Evolutionary conservation across 35 echinoderm and acorn worm species (phyloP), one percentile per base, ranked within the genome.

Genomic region (Acanthaster planci): DNA sequence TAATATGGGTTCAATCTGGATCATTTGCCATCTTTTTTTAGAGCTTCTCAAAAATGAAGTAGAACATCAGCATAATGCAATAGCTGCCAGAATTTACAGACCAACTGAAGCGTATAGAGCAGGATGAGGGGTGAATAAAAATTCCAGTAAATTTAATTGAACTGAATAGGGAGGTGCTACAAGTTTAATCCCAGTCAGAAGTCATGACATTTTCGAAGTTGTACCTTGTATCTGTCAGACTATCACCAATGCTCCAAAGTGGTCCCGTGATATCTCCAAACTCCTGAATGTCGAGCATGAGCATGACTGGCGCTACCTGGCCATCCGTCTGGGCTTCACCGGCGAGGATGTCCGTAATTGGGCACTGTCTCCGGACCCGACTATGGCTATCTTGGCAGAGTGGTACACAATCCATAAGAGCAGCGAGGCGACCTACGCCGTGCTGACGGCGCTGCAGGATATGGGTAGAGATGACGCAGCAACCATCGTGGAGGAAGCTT

Each of bases 371-470:
- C 92, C 92, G 31, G 96, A 99, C 76, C 96, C 96, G 4, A 94
- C 96, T 10, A 94, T 99, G 96, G 88, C 92, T 8, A 82, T 99
- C 29, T 64, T 99, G 9, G 92, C 91, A 2, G 96, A 99, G 60
- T 99, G 96, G 96, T 99, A 99, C 86, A 94, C 92, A 17, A 94
- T 84, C 10, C 96, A 99, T 76, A 94, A 99, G 53, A 99, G 96
- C 37, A 94, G 91, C 54, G 96, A 99, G 26, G 96, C 96, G n/a
- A 99, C 96, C 0, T 99, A 86, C 37, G 96, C 96, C 23, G 86
- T 99, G 39, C 78, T 99, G 0, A 99, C 90, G 5, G 92, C 96
- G 12, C 58, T 99, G 19, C 84, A 94, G 76, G 96, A 99, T 55
- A 99, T 99, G 88, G 96, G 96, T 19, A 80, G 92, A 86, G 93